Percentiles rank a stretch among this genome's conserved stretches.
Conservation (phyloP, 2,113 vertebrate genomes). For the Ornithorhynchus anatinus region DNA sequence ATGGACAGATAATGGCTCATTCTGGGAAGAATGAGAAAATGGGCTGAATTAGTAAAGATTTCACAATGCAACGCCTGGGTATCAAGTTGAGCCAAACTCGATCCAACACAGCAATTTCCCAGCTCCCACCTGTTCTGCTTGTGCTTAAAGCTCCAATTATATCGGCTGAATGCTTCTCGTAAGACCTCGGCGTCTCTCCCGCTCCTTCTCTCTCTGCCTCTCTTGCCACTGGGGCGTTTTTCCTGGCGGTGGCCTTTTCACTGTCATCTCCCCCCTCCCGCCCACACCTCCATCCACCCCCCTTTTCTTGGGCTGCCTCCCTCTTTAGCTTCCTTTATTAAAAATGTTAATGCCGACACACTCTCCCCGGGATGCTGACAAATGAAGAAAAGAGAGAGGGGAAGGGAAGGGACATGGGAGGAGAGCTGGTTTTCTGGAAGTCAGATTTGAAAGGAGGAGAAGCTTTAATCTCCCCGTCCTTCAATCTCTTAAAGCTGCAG, state of each 20-base stretch:
- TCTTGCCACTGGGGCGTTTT: neutral
- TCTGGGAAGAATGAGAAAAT: constrained; percentile 49
- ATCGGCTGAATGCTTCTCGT: constrained; percentile 23
- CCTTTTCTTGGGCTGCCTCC: constrained; percentile 20
- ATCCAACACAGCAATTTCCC: constrained; percentile 34
- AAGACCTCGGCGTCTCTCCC: neutral
- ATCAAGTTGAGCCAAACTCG: constrained; percentile 37
- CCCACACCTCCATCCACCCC: neutral
- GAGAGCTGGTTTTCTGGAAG: constrained; percentile 37
- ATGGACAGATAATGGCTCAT: constrained; percentile 34
- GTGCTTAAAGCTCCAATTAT: constrained; percentile 29
- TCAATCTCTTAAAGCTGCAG: constrained; percentile 20
- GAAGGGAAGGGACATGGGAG: constrained; percentile 17
- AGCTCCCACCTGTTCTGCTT: constrained; percentile 31
- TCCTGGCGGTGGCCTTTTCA: neutral
- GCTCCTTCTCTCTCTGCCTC: neutral
- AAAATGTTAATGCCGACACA: constrained; percentile 68
- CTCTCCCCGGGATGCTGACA: constrained; percentile 54
- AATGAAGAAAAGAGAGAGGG: constrained; percentile 35
- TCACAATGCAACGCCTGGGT: constrained; percentile 16
- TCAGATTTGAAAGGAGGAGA: constrained; percentile 46
- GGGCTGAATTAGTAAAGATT: constrained; percentile 53
- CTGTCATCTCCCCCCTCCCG: neutral
- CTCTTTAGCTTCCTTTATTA: constrained; percentile 61
- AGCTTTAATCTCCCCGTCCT: constrained; percentile 61